Conservation (phyloP, 2,888 invertebrate genomes). For the Conchocele bisecta region DNA sequence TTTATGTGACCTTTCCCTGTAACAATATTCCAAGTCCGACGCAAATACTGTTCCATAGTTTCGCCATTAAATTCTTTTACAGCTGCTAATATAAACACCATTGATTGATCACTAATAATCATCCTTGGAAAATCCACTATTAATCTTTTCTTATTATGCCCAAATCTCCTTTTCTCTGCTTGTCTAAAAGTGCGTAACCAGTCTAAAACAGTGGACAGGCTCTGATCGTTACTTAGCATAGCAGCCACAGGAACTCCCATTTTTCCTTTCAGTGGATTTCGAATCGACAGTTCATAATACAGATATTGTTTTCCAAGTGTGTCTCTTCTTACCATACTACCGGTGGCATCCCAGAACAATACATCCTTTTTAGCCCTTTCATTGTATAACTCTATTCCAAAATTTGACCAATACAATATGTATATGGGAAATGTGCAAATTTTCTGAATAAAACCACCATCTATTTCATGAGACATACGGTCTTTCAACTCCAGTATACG, state of each 20-base stretch:
- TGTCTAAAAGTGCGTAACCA: neutral
- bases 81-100: constrained; percentile 6
- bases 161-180: neutral
- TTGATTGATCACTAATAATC: constrained; percentile 1
- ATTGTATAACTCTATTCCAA: neutral
- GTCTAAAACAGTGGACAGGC: neutral
- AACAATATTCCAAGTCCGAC: neutral
- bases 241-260: constrained; percentile 18
- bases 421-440: neutral
- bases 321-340: constrained; percentile 4
- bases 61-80: constrained; percentile 6
- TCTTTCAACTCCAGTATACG: neutral
- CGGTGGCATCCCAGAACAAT: constrained; percentile 27
- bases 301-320: neutral
- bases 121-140: neutral
- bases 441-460: constrained; percentile 16
- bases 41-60: neutral
- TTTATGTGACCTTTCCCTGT: neutral
- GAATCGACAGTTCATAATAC: constrained; percentile 16
- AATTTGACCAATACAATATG: constrained; percentile 8
- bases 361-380: neutral
- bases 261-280: constrained; percentile 18
- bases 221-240: constrained; percentile 7
- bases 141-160: neutral
- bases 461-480: neutral